Evolutionary conservation across 2,888 invertebrate genomes (phyloP), one percentile per base, ranked within the genome.

Genomic region (Leptura quadrifasciata): DNA sequence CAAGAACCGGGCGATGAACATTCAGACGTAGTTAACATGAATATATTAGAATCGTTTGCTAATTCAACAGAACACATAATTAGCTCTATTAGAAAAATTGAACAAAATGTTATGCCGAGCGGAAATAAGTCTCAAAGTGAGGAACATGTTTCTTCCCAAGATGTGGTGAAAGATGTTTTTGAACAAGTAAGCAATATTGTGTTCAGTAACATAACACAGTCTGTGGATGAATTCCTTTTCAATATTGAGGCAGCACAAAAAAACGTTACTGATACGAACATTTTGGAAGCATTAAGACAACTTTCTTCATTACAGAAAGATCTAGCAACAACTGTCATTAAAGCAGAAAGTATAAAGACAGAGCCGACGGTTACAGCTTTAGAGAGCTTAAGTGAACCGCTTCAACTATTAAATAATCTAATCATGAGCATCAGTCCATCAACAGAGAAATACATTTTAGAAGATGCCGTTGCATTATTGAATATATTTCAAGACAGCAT

Each of bases 331-430:
- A 84, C 86, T 4, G 84, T 89, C 8, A 76, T 78, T 6, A 86
- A 86, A 78, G 82, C 86, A 17, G 83, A 84, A 1, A 80, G 83
- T 69, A 81, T 85, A 17, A 86, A 86, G 78, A 84, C 85, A 0
- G 88, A 89, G 81, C 75, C 84, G 3, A 84, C 86, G 24, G 81
- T 92, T 5, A 88, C 88, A 6, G 87, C 91, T 8, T 83, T 92
- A 15, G 91, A 91, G 77, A 90, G 89, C 80, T 83, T 92, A 0
- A 89, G 90, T 39, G 90, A 90, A 57, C 91, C 92, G 0, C 86
- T 92, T 9, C 91, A 91, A 81, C 83, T 87, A 58, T 76, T 89
- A 17, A 89, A 88, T 76, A 87, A 84, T 77, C 84, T 87, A 75
- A 78, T 89, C 6, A 82, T 86, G 63, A 86, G 88, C 63, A 80